Evolutionary conservation across 2,797 vertebrate species (phyloP).

Genomic region (Acanthopagrus latus): DNA sequence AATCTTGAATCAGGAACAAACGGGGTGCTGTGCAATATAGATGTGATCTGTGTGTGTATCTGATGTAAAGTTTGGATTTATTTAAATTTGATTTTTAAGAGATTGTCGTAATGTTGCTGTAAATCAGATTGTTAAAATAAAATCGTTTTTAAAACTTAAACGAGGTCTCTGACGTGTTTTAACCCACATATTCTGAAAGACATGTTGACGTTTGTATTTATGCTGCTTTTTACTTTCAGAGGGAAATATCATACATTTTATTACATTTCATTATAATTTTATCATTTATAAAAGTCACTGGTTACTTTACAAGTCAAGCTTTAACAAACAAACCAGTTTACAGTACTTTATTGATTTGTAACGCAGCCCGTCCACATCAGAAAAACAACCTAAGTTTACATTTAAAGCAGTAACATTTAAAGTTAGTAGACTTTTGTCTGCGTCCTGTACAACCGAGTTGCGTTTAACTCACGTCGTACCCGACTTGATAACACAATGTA

Average conservation of each 20-base stretch:
- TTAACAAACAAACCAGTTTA: not conserved
- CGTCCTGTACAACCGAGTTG: no score
- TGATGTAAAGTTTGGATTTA: conserved; percentile 67
- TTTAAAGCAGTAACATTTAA: no score
- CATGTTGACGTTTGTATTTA: no score
- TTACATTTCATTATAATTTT: no score
- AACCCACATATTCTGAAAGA: not conserved
- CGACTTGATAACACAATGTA: no score
- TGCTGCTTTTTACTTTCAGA: not conserved
- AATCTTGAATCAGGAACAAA: conserved; percentile 4
- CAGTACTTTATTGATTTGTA: no score
- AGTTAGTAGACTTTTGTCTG: no score
- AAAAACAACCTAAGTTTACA: no score
- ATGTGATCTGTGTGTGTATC: conserved; percentile 39
- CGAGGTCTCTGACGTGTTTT: not conserved
- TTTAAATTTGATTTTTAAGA: conserved; percentile 77
- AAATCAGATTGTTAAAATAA: conserved; percentile 49
- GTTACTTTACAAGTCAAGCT: not conserved
- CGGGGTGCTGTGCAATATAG: conserved; percentile 78
- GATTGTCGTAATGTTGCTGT: conserved; percentile 50
- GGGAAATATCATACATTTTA: not conserved
- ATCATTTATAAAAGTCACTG: no score
- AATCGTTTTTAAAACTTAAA: conserved; percentile 20
- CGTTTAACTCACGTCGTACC: no score
- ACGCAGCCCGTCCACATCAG: no score